phyloP scores from a whole-genome alignment of 2,797 vertebrate genomes.

The Hipposideros larvatus region DNA sequence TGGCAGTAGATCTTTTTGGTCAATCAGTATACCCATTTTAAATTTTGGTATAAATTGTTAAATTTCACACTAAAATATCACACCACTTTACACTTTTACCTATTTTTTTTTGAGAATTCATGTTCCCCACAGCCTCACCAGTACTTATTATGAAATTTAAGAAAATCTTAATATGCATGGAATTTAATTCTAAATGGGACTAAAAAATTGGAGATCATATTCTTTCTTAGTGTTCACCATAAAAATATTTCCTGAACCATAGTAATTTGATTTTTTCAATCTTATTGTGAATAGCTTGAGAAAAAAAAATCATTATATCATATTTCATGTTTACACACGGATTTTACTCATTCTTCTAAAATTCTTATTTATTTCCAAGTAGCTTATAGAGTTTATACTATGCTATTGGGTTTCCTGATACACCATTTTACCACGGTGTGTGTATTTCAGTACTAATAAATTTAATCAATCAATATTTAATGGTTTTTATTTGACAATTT shows the following conservation, averaged over 20 bases:
- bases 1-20: neutral
- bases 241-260: neutral
- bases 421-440: neutral
- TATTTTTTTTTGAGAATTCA: neutral
- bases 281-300: neutral
- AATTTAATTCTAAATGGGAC: constrained; percentile 37
- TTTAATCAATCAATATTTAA: constrained; percentile 42
- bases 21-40: neutral
- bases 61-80: neutral
- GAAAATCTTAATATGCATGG: neutral
- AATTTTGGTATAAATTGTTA: neutral
- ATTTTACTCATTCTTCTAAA: constrained; percentile 3
- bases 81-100: neutral
- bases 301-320: constrained; percentile 32
- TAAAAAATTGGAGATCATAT: neutral
- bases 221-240: neutral
- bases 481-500: neutral
- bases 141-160: neutral
- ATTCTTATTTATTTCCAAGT: neutral
- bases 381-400: neutral
- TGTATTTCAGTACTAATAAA: neutral
- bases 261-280: neutral
- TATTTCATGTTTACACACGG: neutral
- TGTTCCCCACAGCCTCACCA: neutral
- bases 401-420: neutral